Percentiles rank a stretch among this genome's conserved stretches.
Conservation (phyloP, 2,888 invertebrate species). For the Caenorhabditis angaria region DNA sequence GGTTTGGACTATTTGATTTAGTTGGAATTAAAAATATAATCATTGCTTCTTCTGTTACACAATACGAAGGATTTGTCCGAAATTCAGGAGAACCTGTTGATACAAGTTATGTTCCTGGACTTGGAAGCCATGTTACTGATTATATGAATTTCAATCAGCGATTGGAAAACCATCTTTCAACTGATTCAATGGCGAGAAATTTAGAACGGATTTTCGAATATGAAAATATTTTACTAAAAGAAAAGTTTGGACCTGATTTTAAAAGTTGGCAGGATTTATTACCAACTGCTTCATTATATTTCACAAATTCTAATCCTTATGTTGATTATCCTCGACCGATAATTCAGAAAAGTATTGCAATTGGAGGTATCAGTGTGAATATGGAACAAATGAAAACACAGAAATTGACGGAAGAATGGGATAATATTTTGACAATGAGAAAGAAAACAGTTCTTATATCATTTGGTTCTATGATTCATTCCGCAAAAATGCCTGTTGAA, state of each 20-base stretch:
- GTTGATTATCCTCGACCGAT: conserved; percentile 41
- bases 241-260: conserved; percentile 8
- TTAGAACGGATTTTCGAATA: conserved; percentile 21
- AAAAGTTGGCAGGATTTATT: conserved; percentile 25
- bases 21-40: conserved; percentile 25
- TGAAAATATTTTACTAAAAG: conserved; percentile 12
- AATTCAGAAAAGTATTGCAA: conserved; percentile 30
- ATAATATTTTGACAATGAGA: conserved; percentile 13
- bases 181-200: not conserved
- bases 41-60: conserved; percentile 10
- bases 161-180: not conserved
- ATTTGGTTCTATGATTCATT: conserved; percentile 17
- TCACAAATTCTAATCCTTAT: conserved; percentile 38
- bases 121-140: not conserved
- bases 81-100: conserved; percentile 22
- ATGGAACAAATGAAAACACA: conserved; percentile 17
- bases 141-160: not conserved
- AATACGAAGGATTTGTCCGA: conserved; percentile 17
- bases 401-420: conserved; percentile 9
- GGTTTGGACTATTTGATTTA: conserved; percentile 17
- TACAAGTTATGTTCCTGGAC: conserved; percentile 14
- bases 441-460: conserved; percentile 21
- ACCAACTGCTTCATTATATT: conserved; percentile 21
- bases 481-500: conserved; percentile 14
- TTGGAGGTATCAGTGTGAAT: conserved; percentile 39